Conservation (phyloP, 2,113 vertebrate genomes). For the Anthoscopus minutus region DNA sequence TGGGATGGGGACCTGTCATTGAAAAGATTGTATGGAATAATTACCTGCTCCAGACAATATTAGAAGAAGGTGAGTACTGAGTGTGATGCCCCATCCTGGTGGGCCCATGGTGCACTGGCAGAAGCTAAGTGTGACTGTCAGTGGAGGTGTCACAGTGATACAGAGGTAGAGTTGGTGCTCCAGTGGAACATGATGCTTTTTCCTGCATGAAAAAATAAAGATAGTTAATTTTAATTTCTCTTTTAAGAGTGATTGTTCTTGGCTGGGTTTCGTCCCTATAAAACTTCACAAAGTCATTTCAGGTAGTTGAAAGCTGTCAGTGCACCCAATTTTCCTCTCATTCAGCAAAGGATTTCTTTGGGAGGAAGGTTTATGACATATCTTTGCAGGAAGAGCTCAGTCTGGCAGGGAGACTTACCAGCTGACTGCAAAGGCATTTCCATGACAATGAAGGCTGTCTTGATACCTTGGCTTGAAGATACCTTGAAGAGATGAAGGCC, state of each 20-base stretch:
- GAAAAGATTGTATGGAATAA: neutral
- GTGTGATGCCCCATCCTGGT: neutral
- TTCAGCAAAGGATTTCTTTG: neutral
- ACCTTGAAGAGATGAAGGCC: neutral
- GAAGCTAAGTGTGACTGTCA: neutral
- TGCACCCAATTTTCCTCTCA: neutral
- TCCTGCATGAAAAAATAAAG: neutral
- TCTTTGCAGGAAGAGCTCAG: neutral
- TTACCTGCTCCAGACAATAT: neutral
- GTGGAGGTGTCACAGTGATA: neutral
- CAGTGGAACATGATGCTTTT: neutral
- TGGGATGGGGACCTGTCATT: neutral
- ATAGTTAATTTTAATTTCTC: neutral
- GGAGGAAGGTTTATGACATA: neutral
- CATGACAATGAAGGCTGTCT: neutral
- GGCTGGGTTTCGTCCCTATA: neutral
- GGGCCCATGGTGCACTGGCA: neutral
- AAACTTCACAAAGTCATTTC: neutral
- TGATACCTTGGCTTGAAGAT: neutral
- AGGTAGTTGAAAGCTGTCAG: neutral
- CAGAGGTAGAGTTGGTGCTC: neutral
- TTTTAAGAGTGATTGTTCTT: conserved; percentile 22
- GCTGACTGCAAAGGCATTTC: neutral
- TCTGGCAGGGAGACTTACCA: neutral
- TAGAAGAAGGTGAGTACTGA: neutral